Conservation (phyloP, 2,113 vertebrate species). For the Rallus limicola region DNA sequence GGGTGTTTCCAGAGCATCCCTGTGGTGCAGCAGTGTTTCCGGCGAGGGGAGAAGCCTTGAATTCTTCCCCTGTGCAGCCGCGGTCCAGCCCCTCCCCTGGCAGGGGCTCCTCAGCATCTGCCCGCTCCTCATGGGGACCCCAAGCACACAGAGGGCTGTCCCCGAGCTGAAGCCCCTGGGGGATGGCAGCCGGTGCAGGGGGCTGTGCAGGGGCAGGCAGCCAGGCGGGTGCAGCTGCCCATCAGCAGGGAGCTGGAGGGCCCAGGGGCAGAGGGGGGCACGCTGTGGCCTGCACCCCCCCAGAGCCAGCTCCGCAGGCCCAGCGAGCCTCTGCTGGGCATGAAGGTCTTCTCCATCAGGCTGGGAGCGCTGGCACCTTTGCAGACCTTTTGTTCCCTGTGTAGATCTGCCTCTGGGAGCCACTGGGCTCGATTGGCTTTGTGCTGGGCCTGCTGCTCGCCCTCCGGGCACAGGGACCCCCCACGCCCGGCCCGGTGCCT, state of each 20-base stretch:
- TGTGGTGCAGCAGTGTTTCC: background rate
- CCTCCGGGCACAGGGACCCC: background rate
- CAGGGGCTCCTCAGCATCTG: background rate
- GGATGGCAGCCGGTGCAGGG: background rate
- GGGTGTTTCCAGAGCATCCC: background rate
- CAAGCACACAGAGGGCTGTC: background rate
- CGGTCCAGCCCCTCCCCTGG: background rate
- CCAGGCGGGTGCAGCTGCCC: background rate
- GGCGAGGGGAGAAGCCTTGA: background rate
- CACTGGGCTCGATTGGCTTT: too few relatives aligned
- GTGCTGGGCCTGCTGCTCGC: too few relatives aligned
- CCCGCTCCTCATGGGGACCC: background rate
- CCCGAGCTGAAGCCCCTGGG: background rate
- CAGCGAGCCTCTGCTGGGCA: fast-evolving
- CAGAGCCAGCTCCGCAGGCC: fast-evolving
- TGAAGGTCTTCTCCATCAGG: background rate
- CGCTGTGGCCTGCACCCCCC: fast-evolving
- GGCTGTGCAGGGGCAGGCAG: background rate
- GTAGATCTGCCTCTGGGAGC: background rate
- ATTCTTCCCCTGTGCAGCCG: background rate
- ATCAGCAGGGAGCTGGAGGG: fast-evolving
- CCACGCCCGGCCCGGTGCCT: fast-evolving
- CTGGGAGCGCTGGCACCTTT: background rate
- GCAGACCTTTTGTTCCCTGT: constrained; percentile 31
- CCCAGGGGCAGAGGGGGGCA: background rate